These are phyloP conservation scores for Cheilosia urbana DNA, from an alignment of 2,888 invertebrate species.

Conservation along the genomic window DNA sequence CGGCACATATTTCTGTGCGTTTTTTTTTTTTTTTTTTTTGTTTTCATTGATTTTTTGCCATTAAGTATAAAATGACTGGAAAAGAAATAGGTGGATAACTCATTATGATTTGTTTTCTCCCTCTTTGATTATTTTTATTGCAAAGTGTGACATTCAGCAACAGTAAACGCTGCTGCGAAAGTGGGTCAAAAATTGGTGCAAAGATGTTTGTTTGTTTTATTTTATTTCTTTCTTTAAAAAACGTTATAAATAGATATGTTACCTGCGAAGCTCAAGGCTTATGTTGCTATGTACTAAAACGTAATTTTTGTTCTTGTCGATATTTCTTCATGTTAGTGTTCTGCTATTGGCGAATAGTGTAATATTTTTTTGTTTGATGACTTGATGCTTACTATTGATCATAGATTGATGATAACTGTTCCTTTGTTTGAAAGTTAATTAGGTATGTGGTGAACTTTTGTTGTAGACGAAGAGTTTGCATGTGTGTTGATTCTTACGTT, in stretches of 20 bases:
- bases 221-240: too few species aligned
- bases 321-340: conserved; percentile 32
- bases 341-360: not conserved
- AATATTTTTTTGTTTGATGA: not conserved
- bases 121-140: conserved; percentile 24
- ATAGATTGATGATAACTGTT: not conserved
- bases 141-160: conserved; percentile 48
- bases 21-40: too few species aligned
- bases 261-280: too few species aligned
- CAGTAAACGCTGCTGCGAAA: conserved; percentile 40
- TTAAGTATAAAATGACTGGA: too few species aligned
- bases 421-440: not conserved
- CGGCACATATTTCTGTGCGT: conserved; percentile 15
- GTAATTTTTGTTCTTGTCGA: conserved; percentile 5
- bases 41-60: too few species aligned
- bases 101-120: not conserved
- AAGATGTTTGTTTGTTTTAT: too few species aligned
- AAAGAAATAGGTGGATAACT: too few species aligned
- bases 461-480: too few species aligned
- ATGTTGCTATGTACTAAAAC: conserved; percentile 42
- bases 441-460: too few species aligned
- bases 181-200: conserved; percentile 65
- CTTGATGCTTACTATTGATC: not conserved
- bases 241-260: too few species aligned
- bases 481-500: too few species aligned